phyloP scores from a whole-genome alignment of 2,888 invertebrate genomes.

The Pimpla rufipes region DNA sequence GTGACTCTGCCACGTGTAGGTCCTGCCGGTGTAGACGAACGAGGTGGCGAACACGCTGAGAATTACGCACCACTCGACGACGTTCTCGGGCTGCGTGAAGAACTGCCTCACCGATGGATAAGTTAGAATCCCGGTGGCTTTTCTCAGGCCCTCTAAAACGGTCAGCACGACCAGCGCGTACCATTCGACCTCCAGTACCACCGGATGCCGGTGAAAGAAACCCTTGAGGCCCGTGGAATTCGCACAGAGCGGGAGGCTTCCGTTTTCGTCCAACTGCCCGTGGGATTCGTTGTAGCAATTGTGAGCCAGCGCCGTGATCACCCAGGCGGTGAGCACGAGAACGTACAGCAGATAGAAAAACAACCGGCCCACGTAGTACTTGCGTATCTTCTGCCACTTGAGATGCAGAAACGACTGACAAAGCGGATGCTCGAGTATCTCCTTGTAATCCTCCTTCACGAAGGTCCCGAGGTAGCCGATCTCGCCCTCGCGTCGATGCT shows the following conservation, averaged over 20 bases:
- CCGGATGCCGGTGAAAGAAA: constrained; percentile 91
- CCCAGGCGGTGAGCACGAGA: constrained; percentile 92
- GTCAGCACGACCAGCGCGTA: constrained; percentile 93
- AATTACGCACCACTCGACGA: constrained; percentile 95
- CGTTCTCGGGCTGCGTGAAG: constrained; percentile 93
- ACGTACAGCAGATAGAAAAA: constrained; percentile 93
- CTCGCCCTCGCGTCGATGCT: constrained; percentile 94
- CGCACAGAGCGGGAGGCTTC: constrained; percentile 88
- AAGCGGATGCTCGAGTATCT: constrained; percentile 93
- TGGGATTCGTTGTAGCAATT: constrained; percentile 91
- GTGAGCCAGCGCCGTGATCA: constrained; percentile 93
- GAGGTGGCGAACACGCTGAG: constrained; percentile 94
- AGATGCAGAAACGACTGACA: constrained; percentile 95
- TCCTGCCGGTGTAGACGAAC: constrained; percentile 91
- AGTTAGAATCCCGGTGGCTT: constrained; percentile 93
- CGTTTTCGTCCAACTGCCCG: constrained; percentile 88
- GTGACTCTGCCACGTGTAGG: constrained; percentile 94
- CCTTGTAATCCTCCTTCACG: constrained; percentile 95
- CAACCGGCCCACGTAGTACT: constrained; percentile 93
- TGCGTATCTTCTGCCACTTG: constrained; percentile 96
- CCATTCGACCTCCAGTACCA: constrained; percentile 94
- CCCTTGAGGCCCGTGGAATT: constrained; percentile 90
- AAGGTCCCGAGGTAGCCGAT: constrained; percentile 95
- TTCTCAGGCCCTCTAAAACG: constrained; percentile 92
- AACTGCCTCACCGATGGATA: constrained; percentile 94